Evolutionary conservation across 1,140 invertebrate genomes (phyloP).

Genomic region (Luehdorfia chinensis): DNA sequence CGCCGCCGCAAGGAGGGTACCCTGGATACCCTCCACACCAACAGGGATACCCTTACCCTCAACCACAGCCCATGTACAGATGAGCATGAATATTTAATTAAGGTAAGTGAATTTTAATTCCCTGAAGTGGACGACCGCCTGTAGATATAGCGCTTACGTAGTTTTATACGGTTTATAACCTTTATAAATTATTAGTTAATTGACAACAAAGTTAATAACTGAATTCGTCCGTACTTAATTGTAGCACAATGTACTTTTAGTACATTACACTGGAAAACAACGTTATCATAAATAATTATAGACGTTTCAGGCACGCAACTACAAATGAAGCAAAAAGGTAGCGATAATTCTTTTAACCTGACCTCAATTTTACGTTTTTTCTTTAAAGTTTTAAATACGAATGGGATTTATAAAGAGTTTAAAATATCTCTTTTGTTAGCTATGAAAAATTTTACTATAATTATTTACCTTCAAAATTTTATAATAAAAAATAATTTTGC

Average conservation of each 20-base stretch:
- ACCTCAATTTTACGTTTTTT: no score
- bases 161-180: no score
- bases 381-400: no score
- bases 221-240: not conserved
- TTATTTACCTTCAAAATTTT: no score
- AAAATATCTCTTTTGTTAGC: no score
- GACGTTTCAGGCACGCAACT: slow-evolving; percentile 9
- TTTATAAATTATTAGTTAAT: not conserved
- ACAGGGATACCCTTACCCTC: slow-evolving; percentile 34
- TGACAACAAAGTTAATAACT: no score
- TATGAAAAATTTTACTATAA: no score
- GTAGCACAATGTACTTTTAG: not conserved
- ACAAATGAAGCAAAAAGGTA: slow-evolving; percentile 5
- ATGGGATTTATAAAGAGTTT: no score
- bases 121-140: slow-evolving; percentile 37
- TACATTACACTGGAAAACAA: no score
- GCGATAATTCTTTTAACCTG: slow-evolving; percentile 5
- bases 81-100: slow-evolving; percentile 32
- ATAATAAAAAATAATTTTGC: no score
- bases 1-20: slow-evolving; percentile 29
- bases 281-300: slow-evolving; percentile 10
- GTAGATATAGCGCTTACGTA: slow-evolving; percentile 6
- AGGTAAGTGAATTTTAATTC: slow-evolving; percentile 37
- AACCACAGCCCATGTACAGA: slow-evolving; percentile 30
- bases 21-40: slow-evolving; percentile 35